Percentiles rank a stretch among this genome's conserved stretches.
Evolutionary conservation across 64 coral and sea anemone genomes (phyloP).

Genomic region (Actinia equina): DNA sequence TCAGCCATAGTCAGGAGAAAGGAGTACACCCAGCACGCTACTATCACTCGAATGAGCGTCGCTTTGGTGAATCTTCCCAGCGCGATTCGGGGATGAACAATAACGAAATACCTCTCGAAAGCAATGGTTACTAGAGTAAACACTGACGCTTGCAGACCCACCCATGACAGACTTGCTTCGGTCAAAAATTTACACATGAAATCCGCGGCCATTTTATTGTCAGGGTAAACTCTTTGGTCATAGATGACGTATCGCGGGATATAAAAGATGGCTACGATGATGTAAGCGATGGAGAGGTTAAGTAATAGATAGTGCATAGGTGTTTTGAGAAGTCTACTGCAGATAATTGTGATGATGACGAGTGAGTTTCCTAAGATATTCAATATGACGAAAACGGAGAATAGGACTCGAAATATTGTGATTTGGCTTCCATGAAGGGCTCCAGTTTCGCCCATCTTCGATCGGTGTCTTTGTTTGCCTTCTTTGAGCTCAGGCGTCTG

Average conservation of each 20-base stretch:
- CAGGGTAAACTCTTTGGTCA: not conserved
- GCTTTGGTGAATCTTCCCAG: not conserved
- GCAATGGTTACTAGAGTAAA: constrained; percentile 15
- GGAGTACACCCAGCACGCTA: constrained; percentile 8
- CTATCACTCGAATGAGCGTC: not conserved
- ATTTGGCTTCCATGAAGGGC: constrained; percentile 17
- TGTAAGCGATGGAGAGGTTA: constrained; percentile 10
- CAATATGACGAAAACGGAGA: constrained; percentile 8
- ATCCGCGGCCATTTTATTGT: not conserved
- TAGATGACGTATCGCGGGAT: constrained; percentile 2
- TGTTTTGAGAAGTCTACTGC: not conserved
- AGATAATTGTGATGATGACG: not conserved
- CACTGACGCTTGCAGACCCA: constrained; percentile 5
- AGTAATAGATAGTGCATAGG: not conserved
- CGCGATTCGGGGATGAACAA: not conserved
- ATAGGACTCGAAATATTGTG: not conserved
- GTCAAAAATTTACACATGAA: constrained; percentile 31
- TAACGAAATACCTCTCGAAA: constrained; percentile 28
- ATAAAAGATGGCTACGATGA: constrained; percentile 18
- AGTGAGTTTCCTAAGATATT: constrained; percentile 8
- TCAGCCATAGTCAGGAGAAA: not conserved
- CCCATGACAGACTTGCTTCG: not conserved
- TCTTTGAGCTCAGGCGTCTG: not conserved
- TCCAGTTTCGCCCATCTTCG: constrained; percentile 1
- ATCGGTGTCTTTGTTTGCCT: not conserved